Evolutionary conservation across 2,797 vertebrate genomes (phyloP).

Genomic region (Xenopus petersii): DNA sequence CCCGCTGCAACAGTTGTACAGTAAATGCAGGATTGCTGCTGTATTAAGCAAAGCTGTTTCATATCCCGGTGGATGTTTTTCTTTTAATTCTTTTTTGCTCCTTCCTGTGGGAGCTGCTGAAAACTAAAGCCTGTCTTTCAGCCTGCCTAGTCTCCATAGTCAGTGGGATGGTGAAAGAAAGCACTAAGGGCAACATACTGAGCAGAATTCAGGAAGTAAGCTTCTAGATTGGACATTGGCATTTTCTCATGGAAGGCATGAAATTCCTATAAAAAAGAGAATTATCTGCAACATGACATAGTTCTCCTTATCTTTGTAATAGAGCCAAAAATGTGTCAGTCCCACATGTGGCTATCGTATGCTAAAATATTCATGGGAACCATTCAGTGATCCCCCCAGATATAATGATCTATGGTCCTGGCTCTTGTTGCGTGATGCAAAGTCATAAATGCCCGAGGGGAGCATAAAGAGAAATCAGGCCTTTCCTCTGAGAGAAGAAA

Average conservation of each 20-base stretch:
- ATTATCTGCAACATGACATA: neutral
- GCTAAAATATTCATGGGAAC: constrained; percentile 38
- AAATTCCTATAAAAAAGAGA: constrained; percentile 3
- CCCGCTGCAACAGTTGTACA: too few relatives aligned
- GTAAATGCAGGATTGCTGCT: too few relatives aligned
- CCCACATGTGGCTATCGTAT: constrained; percentile 35
- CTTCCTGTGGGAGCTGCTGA: constrained; percentile 39
- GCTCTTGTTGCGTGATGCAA: constrained; percentile 9
- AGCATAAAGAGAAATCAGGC: constrained; percentile 11
- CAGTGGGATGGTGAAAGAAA: constrained; percentile 25
- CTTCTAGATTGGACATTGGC: constrained; percentile 34
- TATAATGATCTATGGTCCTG: constrained; percentile 24
- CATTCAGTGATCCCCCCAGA: constrained; percentile 14
- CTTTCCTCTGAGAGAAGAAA: too few relatives aligned
- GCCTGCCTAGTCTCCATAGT: neutral
- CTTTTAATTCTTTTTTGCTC: constrained; percentile 9
- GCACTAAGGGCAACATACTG: neutral
- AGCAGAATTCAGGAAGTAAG: constrained; percentile 33
- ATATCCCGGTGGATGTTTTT: constrained; percentile 12
- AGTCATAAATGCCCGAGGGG: constrained; percentile 20
- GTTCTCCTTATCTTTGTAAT: constrained; percentile 1
- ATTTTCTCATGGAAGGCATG: constrained; percentile 35
- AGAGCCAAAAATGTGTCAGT: constrained; percentile 30
- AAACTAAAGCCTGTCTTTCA: constrained; percentile 28
- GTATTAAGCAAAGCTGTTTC: too few relatives aligned